phyloP scores from a whole-genome alignment of 2,888 invertebrate species.

The Drosophila borealis region DNA sequence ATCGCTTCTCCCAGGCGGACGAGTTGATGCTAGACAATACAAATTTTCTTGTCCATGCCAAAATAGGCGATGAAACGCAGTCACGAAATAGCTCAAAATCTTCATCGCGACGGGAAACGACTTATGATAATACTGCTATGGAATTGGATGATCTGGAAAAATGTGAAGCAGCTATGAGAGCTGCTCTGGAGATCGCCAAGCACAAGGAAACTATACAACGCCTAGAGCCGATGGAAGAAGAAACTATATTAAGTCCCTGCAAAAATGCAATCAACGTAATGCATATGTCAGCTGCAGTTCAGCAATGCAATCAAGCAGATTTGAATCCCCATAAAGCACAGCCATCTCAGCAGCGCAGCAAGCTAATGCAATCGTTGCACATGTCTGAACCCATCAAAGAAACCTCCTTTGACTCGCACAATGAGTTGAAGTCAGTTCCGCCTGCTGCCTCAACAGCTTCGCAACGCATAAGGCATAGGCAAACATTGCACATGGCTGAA shows the following conservation, averaged over 20 bases:
- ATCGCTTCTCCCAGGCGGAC: constrained; percentile 67
- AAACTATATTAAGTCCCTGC: neutral
- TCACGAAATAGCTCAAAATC: constrained; percentile 63
- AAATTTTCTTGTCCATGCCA: constrained; percentile 69
- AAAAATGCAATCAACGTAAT: no score
- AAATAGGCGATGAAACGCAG: constrained; percentile 70
- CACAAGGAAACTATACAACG: constrained; percentile 9
- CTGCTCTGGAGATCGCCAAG: constrained; percentile 20
- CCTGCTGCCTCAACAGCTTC: neutral
- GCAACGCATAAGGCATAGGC: neutral
- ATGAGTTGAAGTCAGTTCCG: neutral
- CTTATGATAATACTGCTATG: constrained; percentile 46
- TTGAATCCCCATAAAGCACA: neutral
- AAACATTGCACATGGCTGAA: constrained; percentile 13
- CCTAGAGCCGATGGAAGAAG: constrained; percentile 12
- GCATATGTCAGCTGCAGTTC: neutral
- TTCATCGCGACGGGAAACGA: constrained; percentile 55
- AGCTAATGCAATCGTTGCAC: constrained; percentile 20
- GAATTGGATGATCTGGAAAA: constrained; percentile 56
- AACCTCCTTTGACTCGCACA: neutral
- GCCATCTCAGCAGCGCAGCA: neutral
- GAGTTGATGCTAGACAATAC: constrained; percentile 74
- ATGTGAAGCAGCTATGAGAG: constrained; percentile 30
- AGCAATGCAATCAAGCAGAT: constrained; percentile 1
- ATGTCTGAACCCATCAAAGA: constrained; percentile 32